These are phyloP conservation scores for Caracal caracal DNA, from an alignment of 2,113 vertebrate species.

Conservation along the genomic window DNA sequence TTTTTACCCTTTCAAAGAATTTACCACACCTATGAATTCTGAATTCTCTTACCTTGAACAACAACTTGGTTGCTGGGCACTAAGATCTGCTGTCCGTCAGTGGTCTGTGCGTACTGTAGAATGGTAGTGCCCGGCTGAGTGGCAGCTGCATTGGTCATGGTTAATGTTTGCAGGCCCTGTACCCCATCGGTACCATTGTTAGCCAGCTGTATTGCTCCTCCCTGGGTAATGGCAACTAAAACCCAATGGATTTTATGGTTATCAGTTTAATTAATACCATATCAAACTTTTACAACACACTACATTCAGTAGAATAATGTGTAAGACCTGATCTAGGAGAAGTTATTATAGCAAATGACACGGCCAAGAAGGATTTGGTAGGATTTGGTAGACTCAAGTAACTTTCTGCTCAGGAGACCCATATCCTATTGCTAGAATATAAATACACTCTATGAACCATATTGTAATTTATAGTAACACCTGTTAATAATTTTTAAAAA, in stretches of 20 bases:
- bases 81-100: slow-evolving; percentile 98
- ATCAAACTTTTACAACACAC: slow-evolving; percentile 56
- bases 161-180: slow-evolving; percentile 96
- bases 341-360: slow-evolving; percentile 38
- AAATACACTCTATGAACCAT: neutral
- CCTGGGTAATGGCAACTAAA: slow-evolving; percentile 98
- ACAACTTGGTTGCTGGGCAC: slow-evolving; percentile 99
- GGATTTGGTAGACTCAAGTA: neutral
- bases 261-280: slow-evolving; percentile 67
- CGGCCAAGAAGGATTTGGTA: slow-evolving; percentile 12
- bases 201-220: slow-evolving; percentile 97
- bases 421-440: slow-evolving; percentile 1
- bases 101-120: slow-evolving; percentile 98
- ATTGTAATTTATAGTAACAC: slow-evolving; percentile 33
- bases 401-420: slow-evolving; percentile 30
- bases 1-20: neutral
- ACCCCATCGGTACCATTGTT: slow-evolving; percentile 98
- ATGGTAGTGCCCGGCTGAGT: slow-evolving; percentile 95
- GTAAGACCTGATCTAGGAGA: slow-evolving; percentile 29
- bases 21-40: slow-evolving; percentile 9
- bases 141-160: slow-evolving; percentile 95
- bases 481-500: neutral
- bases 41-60: slow-evolving; percentile 94
- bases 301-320: slow-evolving; percentile 63
- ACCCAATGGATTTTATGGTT: slow-evolving; percentile 74